Conservation (phyloP, 2,797 vertebrate species). For the Nannoperca obscura region DNA sequence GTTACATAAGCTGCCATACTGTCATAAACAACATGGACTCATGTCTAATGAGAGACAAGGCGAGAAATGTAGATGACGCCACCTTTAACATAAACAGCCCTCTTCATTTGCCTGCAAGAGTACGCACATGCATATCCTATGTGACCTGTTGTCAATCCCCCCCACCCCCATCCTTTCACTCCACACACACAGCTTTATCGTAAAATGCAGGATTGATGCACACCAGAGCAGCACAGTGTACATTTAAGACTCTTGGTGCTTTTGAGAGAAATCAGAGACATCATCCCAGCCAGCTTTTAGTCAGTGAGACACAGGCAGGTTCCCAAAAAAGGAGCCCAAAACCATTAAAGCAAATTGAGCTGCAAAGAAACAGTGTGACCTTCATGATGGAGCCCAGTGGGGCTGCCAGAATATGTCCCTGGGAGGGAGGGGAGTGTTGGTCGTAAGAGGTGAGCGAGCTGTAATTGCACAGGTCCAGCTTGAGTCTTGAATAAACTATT, state of each 20-base stretch:
- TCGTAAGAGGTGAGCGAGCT: slow-evolving; percentile 28
- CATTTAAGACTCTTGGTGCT: slow-evolving; percentile 38
- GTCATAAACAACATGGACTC: slow-evolving; percentile 65
- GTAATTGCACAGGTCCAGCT: slow-evolving; percentile 49
- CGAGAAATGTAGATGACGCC: slow-evolving; percentile 57
- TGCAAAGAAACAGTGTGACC: slow-evolving; percentile 32
- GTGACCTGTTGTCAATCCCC: slow-evolving; percentile 14
- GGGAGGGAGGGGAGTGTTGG: not conserved
- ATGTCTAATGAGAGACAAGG: slow-evolving; percentile 44
- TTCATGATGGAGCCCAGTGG: slow-evolving; percentile 25
- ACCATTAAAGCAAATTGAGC: slow-evolving; percentile 63
- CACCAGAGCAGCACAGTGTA: slow-evolving; percentile 31
- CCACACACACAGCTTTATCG: slow-evolving; percentile 7
- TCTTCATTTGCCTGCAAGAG: slow-evolving; percentile 34
- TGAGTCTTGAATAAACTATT: slow-evolving; percentile 73
- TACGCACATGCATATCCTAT: not conserved
- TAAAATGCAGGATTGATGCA: slow-evolving; percentile 51
- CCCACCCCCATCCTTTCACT: not conserved
- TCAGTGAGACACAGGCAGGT: slow-evolving; percentile 36
- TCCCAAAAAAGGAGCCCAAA: slow-evolving; percentile 70
- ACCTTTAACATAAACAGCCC: slow-evolving; percentile 72
- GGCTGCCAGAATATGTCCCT: slow-evolving; percentile 25
- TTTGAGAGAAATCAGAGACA: slow-evolving; percentile 53
- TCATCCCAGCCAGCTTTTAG: slow-evolving; percentile 25
- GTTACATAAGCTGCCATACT: slow-evolving; percentile 67